Conservation (phyloP, 2,888 invertebrate species). For the Mimumesa dahlbomi region DNA sequence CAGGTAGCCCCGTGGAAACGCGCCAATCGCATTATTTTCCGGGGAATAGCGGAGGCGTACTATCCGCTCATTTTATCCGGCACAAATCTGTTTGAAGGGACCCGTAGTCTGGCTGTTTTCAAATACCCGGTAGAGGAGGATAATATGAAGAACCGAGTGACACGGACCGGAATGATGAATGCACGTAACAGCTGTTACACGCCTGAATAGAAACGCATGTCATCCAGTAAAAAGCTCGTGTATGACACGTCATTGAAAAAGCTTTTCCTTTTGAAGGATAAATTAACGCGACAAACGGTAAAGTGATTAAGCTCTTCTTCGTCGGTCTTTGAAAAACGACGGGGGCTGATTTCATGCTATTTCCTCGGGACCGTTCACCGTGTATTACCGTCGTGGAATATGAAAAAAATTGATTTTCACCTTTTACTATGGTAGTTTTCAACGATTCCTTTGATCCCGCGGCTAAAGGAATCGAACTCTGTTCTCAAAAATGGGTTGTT, state of each 20-base stretch:
- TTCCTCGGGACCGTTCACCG: no score
- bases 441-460: no score
- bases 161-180: constrained; percentile 55
- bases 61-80: constrained; percentile 27
- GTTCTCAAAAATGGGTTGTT: no score
- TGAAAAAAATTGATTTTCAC: no score
- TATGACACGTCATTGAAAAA: constrained; percentile 29
- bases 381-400: no score
- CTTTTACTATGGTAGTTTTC: no score
- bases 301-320: constrained; percentile 35
- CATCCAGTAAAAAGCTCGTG: constrained; percentile 44
- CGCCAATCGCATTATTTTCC: constrained; percentile 22
- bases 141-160: constrained; percentile 41
- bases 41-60: constrained; percentile 22
- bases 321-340: neutral
- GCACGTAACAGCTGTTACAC: constrained; percentile 52
- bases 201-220: constrained; percentile 37
- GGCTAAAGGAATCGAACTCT: no score
- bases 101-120: constrained; percentile 27
- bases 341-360: constrained; percentile 16
- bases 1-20: no score
- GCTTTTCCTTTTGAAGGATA: constrained; percentile 9
- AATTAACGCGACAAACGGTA: constrained; percentile 34
- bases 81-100: constrained; percentile 42
- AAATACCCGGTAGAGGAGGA: constrained; percentile 24